phyloP scores from a whole-genome alignment of 1,140 invertebrate species.

The Globodera ellingtonae region DNA sequence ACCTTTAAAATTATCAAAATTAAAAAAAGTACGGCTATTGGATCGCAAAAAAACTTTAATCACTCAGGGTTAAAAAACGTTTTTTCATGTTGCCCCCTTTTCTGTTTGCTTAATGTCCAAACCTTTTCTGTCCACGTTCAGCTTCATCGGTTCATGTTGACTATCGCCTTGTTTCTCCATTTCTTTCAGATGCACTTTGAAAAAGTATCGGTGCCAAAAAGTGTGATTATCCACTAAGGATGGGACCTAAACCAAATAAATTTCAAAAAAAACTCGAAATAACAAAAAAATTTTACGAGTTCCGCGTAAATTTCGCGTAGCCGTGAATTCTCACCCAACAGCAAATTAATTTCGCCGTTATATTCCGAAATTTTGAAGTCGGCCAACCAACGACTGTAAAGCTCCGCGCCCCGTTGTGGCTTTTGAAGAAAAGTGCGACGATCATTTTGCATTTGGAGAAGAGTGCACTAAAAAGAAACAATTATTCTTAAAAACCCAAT shows the following conservation, averaged over 20 bases:
- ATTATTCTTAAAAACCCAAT: slow-evolving; percentile 5
- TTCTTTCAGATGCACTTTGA: slow-evolving; percentile 53
- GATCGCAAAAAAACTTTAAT: no score
- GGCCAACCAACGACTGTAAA: slow-evolving; percentile 52
- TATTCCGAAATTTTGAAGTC: slow-evolving; percentile 58
- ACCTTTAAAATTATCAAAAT: slow-evolving; percentile 2
- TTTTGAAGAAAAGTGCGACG: slow-evolving; percentile 49
- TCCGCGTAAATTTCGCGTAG: slow-evolving; percentile 54
- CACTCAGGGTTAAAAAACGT: no score
- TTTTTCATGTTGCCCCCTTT: background rate
- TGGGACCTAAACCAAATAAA: slow-evolving; percentile 46
- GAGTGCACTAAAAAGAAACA: slow-evolving; percentile 38
- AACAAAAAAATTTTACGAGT: slow-evolving; percentile 29
- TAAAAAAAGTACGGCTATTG: no score
- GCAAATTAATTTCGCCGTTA: slow-evolving; percentile 57
- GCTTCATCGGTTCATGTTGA: background rate
- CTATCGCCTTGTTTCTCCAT: slow-evolving; percentile 34
- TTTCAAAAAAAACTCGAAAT: slow-evolving; percentile 12
- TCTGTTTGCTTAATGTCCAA: background rate
- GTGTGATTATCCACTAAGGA: slow-evolving; percentile 53
- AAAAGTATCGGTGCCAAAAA: slow-evolving; percentile 61
- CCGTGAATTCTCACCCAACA: slow-evolving; percentile 49
- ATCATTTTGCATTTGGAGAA: slow-evolving; percentile 56
- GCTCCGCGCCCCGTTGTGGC: slow-evolving; percentile 40
- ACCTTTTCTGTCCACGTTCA: slow-evolving; percentile 13